Conservation (phyloP, 2,888 invertebrate genomes). For the Malthinus seriepunctatus region DNA sequence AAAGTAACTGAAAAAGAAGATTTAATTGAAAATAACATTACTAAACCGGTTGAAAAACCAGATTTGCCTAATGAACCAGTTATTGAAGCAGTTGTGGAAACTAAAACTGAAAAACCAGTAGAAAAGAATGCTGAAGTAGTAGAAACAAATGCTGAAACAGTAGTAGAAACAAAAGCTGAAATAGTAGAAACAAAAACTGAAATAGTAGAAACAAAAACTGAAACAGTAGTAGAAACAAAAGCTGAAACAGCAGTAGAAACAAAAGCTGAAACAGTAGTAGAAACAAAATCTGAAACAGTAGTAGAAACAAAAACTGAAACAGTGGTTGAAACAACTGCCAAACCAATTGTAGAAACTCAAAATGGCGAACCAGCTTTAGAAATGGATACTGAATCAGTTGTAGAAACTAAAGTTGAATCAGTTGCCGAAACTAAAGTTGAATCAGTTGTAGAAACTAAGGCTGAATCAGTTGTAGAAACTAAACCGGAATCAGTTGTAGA, state of each 20-base stretch:
- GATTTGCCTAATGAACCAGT: too few species aligned
- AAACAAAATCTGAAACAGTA: slow-evolving; percentile 21
- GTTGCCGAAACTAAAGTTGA: slow-evolving; percentile 3
- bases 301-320: slow-evolving; percentile 13
- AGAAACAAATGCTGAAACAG: slow-evolving; percentile 16
- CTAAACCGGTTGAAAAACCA: slow-evolving; percentile 14
- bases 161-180: slow-evolving; percentile 24
- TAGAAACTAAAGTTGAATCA: slow-evolving; percentile 8
- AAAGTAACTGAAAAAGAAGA: slow-evolving; percentile 9
- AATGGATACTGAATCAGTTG: slow-evolving; percentile 20
- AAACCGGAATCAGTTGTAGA: slow-evolving; percentile 10
- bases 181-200: slow-evolving; percentile 20
- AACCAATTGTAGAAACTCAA: slow-evolving; percentile 5
- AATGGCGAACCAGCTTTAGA: slow-evolving; percentile 20
- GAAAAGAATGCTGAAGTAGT: slow-evolving; percentile 15
- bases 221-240: slow-evolving; percentile 20
- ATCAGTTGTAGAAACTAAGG: slow-evolving; percentile 4
- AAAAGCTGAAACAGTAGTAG: slow-evolving; percentile 10
- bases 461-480: not conserved
- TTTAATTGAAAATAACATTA: too few species aligned
- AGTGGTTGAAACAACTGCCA: not conserved
- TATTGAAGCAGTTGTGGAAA: slow-evolving; percentile 17
- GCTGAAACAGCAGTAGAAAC: slow-evolving; percentile 22
- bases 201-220: slow-evolving; percentile 22
- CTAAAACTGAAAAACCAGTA: slow-evolving; percentile 24